Conservation (phyloP, 2,113 vertebrate species). For the Herpetotheres cachinnans region DNA sequence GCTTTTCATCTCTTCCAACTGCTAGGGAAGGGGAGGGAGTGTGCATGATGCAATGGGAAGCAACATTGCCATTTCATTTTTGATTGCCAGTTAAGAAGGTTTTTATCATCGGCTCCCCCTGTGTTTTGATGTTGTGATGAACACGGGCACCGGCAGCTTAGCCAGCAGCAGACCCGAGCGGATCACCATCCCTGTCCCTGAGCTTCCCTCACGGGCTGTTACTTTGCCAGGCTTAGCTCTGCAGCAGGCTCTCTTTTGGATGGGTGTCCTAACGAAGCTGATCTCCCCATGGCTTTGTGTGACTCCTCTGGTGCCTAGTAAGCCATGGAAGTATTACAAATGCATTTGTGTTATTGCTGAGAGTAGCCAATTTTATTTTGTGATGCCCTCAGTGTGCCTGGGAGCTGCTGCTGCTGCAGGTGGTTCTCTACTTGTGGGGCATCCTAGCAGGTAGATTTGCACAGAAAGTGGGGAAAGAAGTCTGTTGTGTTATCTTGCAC, state of each 20-base stretch:
- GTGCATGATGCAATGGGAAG: neutral
- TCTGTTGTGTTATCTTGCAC: neutral
- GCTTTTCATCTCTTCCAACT: neutral
- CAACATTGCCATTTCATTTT: neutral
- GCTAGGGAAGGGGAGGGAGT: neutral
- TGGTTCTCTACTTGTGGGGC: neutral
- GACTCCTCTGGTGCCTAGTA: neutral
- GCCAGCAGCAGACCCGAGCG: neutral
- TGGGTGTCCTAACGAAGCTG: neutral
- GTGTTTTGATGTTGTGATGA: neutral
- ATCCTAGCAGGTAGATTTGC: neutral
- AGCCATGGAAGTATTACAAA: neutral
- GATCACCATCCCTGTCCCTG: neutral
- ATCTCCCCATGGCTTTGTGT: neutral
- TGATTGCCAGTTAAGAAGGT: neutral
- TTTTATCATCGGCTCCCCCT: neutral
- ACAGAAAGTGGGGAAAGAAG: neutral
- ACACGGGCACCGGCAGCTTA: accelerated
- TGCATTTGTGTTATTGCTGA: neutral
- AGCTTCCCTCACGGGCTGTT: neutral
- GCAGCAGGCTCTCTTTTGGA: neutral
- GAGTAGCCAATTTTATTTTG: neutral
- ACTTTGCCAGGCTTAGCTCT: neutral
- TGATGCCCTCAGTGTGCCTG: neutral
- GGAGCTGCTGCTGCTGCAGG: neutral